Evolutionary conservation across 2,888 invertebrate genomes (phyloP).

Genomic region (Hirtodrosophila alboralis): DNA sequence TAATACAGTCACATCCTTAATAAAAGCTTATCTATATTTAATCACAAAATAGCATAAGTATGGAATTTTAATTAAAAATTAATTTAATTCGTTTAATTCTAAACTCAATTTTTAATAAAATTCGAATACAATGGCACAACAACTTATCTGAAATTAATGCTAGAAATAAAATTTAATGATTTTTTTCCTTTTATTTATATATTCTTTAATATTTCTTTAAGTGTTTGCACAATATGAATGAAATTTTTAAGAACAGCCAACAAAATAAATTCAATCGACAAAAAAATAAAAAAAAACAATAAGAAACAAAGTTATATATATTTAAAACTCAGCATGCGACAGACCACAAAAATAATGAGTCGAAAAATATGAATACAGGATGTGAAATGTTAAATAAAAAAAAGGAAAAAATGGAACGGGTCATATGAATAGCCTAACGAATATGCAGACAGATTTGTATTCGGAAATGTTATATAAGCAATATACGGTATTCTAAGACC

Average conservation of each 20-base stretch:
- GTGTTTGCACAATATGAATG: slow-evolving; percentile 51
- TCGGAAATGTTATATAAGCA: slow-evolving; percentile 16
- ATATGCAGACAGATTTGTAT: slow-evolving; percentile 11
- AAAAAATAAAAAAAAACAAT: slow-evolving; percentile 29
- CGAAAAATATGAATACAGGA: slow-evolving; percentile 12
- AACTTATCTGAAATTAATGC: too few species aligned
- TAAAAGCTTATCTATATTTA: too few species aligned
- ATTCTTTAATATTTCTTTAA: too few species aligned
- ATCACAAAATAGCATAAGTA: too few species aligned
- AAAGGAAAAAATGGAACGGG: too few species aligned
- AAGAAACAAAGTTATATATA: neutral
- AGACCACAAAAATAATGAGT: slow-evolving; percentile 28
- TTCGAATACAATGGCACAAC: too few species aligned
- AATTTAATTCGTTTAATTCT: too few species aligned
- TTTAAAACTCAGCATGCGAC: neutral
- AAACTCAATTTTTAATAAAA: too few species aligned
- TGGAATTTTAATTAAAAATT: too few species aligned
- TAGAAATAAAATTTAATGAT: too few species aligned
- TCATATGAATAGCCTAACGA: slow-evolving; percentile 18
- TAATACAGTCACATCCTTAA: too few species aligned
- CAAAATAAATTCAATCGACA: slow-evolving; percentile 4
- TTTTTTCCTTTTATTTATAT: too few species aligned
- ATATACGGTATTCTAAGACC: slow-evolving; percentile 1
- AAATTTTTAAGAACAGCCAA: slow-evolving; percentile 56
- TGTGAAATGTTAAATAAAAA: slow-evolving; percentile 11